phyloP scores from a whole-genome alignment of 2,797 vertebrate genomes.

The Hypotaenidia philippensis region DNA sequence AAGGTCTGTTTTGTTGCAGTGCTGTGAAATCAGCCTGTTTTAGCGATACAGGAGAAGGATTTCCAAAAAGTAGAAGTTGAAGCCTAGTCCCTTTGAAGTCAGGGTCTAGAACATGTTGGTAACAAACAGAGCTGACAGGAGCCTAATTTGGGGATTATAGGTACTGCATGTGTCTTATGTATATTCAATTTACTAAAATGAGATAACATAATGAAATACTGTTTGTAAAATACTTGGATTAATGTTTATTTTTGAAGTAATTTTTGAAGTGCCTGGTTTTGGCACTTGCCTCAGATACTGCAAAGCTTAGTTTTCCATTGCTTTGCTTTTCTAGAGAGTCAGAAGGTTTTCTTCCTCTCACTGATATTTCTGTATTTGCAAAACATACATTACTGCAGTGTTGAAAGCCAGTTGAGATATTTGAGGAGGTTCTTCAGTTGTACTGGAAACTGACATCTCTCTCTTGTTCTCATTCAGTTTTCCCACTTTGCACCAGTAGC shows the following conservation, averaged over 20 bases:
- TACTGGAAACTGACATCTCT: background rate
- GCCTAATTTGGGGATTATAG: background rate
- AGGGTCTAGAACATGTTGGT: background rate
- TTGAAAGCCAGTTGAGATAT: background rate
- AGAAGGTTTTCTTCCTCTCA: background rate
- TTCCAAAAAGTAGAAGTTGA: background rate
- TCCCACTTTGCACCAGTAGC: background rate
- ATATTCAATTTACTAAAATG: background rate
- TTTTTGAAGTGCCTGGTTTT: background rate
- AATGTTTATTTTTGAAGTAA: background rate
- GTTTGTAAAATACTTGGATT: background rate
- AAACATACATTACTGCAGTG: background rate
- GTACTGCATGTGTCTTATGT: fast-evolving
- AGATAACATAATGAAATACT: background rate
- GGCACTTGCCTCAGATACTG: background rate
- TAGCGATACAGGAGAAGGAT: background rate
- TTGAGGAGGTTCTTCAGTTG: background rate
- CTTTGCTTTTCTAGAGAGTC: background rate
- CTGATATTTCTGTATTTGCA: background rate
- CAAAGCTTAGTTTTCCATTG: background rate
- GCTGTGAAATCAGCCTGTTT: background rate
- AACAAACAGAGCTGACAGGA: background rate
- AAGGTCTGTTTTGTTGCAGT: background rate
- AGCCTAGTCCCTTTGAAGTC: background rate
- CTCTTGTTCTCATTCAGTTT: background rate